Conservation (phyloP, 1,140 invertebrate genomes). For the Cheumatopsyche charites region DNA sequence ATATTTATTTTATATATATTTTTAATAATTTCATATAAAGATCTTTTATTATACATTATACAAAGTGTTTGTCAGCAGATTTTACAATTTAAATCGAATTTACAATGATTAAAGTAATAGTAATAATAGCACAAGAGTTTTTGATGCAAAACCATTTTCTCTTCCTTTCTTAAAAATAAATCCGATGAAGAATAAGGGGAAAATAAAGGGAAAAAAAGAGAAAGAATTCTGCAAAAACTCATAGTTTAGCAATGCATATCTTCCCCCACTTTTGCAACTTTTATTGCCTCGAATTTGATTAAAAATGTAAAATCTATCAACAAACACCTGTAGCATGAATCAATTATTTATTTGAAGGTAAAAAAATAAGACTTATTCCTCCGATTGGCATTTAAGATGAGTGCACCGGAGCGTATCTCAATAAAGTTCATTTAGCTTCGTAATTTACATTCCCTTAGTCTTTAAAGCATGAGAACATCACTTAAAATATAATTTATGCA, state of each 20-base stretch:
- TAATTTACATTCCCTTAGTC: slow-evolving; percentile 40
- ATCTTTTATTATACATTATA: too few species aligned
- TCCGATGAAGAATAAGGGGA: too few species aligned
- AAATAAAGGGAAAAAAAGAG: too few species aligned
- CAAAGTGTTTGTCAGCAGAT: too few species aligned
- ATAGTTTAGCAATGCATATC: too few species aligned
- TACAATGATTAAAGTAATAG: too few species aligned
- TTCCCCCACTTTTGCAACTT: too few species aligned
- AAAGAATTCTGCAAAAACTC: too few species aligned
- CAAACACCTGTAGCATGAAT: not conserved
- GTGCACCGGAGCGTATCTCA: slow-evolving; percentile 38
- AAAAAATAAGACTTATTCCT: slow-evolving; percentile 31
- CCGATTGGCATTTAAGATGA: slow-evolving; percentile 32
- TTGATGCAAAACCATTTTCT: too few species aligned
- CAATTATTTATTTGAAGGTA: slow-evolving; percentile 16
- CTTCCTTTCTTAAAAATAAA: too few species aligned
- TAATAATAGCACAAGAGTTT: too few species aligned
- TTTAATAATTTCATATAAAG: slow-evolving; percentile 21
- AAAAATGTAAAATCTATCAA: not conserved
- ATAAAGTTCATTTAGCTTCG: slow-evolving; percentile 40
- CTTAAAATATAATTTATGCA: slow-evolving; percentile 48
- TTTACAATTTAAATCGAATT: too few species aligned
- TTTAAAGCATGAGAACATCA: slow-evolving; percentile 42
- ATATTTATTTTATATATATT: not conserved
- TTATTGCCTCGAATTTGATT: not conserved